Evolutionary conservation across 2,113 vertebrate species (phyloP).

Genomic region (Bothrops jararaca): DNA sequence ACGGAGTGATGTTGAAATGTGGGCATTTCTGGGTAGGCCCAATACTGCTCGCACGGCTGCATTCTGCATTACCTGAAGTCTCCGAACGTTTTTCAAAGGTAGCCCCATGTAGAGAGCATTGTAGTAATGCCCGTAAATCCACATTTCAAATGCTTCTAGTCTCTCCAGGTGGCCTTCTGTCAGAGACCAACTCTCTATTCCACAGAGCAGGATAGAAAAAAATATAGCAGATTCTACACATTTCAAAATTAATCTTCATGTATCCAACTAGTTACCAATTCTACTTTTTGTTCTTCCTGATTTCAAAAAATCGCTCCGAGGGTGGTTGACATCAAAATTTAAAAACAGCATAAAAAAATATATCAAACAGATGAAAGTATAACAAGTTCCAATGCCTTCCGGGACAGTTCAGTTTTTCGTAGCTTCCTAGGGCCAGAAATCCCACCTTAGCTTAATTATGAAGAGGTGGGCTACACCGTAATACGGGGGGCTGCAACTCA

Average conservation of each 20-base stretch:
- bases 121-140: no score
- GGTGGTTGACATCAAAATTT: background rate
- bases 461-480: background rate
- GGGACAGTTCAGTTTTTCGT: background rate
- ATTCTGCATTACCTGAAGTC: no score
- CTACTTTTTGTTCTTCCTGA: background rate
- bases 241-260: background rate
- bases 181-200: no score
- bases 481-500: background rate
- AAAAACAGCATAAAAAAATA: no score
- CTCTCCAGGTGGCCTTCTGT: no score
- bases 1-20: no score
- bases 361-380: background rate
- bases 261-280: background rate
- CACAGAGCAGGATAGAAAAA: no score
- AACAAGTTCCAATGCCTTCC: background rate
- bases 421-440: background rate
- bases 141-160: no score
- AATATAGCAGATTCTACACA: background rate
- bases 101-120: no score
- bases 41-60: no score
- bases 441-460: background rate
- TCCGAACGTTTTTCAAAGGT: no score
- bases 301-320: background rate
- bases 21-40: no score